phyloP scores from a whole-genome alignment of 2,888 invertebrate species.

The Podabrus alpinus region DNA sequence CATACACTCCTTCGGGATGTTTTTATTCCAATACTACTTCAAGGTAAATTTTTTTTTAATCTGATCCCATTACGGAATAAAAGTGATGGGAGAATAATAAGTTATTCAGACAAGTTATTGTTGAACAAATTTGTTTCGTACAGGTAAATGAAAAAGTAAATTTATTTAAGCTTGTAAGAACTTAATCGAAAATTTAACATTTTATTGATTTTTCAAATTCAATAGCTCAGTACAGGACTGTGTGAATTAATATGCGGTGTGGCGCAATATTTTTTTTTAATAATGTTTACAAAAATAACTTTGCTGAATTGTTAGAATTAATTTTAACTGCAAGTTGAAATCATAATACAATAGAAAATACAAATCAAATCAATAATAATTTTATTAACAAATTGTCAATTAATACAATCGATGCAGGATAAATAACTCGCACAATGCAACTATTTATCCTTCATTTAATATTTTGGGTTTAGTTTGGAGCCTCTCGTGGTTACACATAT shows the following conservation, averaged over 20 bases:
- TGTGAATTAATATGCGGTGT: neutral
- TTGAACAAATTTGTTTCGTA: neutral
- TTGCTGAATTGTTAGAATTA: neutral
- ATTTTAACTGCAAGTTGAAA: too few species aligned
- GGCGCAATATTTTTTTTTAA: neutral
- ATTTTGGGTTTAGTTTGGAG: too few species aligned
- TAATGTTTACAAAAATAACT: neutral
- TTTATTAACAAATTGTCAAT: too few species aligned
- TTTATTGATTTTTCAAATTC: neutral
- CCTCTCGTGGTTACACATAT: too few species aligned
- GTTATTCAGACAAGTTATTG: neutral
- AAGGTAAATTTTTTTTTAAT: slow-evolving; percentile 39
- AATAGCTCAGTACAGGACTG: neutral
- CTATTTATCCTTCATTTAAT: too few species aligned
- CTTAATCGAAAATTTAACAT: neutral
- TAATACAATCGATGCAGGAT: too few species aligned
- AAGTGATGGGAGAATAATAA: too few species aligned
- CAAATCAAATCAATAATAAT: too few species aligned
- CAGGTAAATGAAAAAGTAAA: neutral
- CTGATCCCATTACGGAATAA: neutral
- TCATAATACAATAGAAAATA: too few species aligned
- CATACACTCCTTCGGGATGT: slow-evolving; percentile 49
- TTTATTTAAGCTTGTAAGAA: neutral
- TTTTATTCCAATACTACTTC: slow-evolving; percentile 48
- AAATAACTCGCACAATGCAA: too few species aligned